Evolutionary conservation across 2,113 vertebrate genomes (phyloP).

Genomic region (Sylvilagus bachmani): DNA sequence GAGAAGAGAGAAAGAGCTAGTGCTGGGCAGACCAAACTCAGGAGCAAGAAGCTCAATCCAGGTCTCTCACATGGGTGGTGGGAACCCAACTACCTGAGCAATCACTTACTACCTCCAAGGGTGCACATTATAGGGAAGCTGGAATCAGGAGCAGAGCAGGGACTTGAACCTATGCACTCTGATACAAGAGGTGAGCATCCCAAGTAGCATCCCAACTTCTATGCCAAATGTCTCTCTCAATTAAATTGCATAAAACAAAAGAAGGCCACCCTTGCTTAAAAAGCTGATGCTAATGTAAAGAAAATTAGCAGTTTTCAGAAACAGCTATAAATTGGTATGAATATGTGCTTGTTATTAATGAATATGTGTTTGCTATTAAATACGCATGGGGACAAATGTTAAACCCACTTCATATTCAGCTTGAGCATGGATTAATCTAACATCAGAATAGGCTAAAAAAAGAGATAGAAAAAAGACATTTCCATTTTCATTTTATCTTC

Average conservation of each 20-base stretch:
- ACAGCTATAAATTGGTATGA: neutral
- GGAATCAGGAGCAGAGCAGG: too few species aligned
- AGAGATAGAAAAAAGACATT: neutral
- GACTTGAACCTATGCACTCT: too few species aligned
- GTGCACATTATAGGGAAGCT: too few species aligned
- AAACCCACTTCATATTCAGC: neutral
- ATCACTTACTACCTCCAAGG: too few species aligned
- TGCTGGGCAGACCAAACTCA: too few species aligned
- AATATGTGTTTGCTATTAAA: neutral
- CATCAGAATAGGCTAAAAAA: neutral
- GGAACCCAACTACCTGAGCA: too few species aligned
- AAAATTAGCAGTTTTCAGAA: neutral
- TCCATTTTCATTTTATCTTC: neutral
- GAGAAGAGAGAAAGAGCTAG: too few species aligned
- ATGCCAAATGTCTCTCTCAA: too few species aligned
- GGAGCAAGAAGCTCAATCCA: too few species aligned
- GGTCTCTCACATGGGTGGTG: too few species aligned
- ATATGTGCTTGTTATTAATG: neutral
- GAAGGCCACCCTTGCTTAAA: neutral
- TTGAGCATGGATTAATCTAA: neutral
- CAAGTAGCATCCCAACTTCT: too few species aligned
- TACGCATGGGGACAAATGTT: neutral
- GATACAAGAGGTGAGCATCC: too few species aligned
- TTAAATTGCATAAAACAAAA: conserved; percentile 41
- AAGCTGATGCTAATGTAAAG: neutral